A percentile compares a stretch with the other conserved stretches of the same genome.
phyloP scores from a whole-genome alignment of 2,113 vertebrate genomes.

The Irena cyanogastra region DNA sequence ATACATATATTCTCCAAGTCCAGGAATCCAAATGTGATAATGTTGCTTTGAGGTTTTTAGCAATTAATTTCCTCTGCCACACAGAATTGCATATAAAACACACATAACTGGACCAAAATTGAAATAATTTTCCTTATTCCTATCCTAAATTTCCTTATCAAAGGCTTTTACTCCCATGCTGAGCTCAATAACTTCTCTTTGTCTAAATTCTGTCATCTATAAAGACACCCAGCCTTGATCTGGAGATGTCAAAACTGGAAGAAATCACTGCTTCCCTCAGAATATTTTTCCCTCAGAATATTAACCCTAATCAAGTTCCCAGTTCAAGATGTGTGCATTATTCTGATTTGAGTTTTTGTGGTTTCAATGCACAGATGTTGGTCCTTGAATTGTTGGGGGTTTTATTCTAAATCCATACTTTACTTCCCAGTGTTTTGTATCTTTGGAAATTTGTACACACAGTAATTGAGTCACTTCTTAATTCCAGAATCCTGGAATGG shows the following conservation, averaged over 20 bases:
- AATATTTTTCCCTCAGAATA: background rate
- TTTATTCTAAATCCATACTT: background rate
- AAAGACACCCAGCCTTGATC: background rate
- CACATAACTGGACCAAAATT: background rate
- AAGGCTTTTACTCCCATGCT: background rate
- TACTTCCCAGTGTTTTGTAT: background rate
- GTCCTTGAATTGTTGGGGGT: background rate
- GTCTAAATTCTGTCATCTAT: background rate
- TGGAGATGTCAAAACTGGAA: background rate
- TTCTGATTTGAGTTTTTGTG: background rate
- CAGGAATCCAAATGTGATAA: background rate
- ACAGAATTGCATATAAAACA: too few relatives aligned
- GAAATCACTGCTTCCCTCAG: background rate
- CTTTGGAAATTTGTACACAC: background rate
- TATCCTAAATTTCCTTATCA: background rate
- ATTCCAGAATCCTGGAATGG: background rate
- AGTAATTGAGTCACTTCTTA: background rate
- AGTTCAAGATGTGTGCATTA: background rate
- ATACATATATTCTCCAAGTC: background rate
- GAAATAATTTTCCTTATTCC: background rate
- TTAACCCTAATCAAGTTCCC: background rate
- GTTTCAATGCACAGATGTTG: background rate
- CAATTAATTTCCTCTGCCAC: background rate
- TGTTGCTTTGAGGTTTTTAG: background rate
- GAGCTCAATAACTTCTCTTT: background rate